Evolutionary conservation across 2,113 vertebrate genomes (phyloP), one percentile per base, ranked within the genome.

Genomic region (Bolborhynchus lineola): DNA sequence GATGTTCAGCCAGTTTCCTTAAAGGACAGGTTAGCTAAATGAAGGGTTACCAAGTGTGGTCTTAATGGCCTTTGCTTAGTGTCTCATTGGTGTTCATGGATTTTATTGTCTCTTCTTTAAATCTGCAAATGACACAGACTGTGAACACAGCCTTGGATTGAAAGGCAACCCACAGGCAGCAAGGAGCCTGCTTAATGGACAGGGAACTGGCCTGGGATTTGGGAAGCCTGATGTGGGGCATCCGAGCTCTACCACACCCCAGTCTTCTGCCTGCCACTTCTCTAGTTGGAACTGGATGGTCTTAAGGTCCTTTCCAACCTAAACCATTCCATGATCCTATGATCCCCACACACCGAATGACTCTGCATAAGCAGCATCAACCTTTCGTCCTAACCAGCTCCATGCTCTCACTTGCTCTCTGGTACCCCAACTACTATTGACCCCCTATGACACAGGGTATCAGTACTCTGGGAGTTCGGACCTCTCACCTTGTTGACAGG

Each of bases 81-180:
- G 94, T 88, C 92, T 59, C 33, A 16, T 65, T 71, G 47, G 60
- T 41, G 91, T 82, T 71, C 64, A 70, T 80, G 70, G 74, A 1
- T 26, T 95, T 94, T 89, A 49, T 47, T 84, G 47, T 67, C 86
- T 69, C 24, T 46, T 69, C 70, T 77, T 94, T 62, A 65, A 42
- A 64, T 82, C 46, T 87, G 53, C 62, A 82, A 47, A 41, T 19
- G 49, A 14, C 33, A 84, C 29, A 57, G 59, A 10, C 65, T 53
- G 87, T 39, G 12, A 84, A 65, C 62, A 86, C 85, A 90, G 67
- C 35, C 67, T 37, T 2, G 31, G 47, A 7, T 11, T 72, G 77
- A 46, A 12, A 90, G 74, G 20, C 47, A 33, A 33, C 8, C 7
- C 52, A 44, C 47, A 75, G 5, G 20, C 44, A 68, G 68, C 20